These are phyloP conservation scores for Nymphicus hollandicus DNA, from an alignment of 2,113 vertebrate genomes.

Conservation along the genomic window DNA sequence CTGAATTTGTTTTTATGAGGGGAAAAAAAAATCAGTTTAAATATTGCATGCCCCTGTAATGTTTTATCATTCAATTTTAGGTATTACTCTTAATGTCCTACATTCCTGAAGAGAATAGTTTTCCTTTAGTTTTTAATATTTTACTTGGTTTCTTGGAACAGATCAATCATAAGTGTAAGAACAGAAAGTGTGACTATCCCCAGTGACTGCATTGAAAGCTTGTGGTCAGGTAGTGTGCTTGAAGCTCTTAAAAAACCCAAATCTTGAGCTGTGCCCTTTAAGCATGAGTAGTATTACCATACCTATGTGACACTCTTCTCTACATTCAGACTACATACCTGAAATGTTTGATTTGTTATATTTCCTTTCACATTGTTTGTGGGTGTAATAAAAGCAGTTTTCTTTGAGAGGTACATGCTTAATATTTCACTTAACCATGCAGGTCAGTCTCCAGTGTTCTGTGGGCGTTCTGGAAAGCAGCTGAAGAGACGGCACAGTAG, in stretches of 20 bases:
- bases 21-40: background rate
- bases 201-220: background rate
- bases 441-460: slow-evolving; percentile 91
- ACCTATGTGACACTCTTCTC: rapidly evolving
- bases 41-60: background rate
- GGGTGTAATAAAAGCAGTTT: background rate
- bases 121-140: background rate
- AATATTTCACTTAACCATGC: background rate
- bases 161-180: background rate
- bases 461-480: slow-evolving; percentile 94
- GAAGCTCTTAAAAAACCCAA: background rate
- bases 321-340: background rate
- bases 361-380: background rate
- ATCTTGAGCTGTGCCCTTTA: background rate
- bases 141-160: background rate
- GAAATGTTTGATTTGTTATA: background rate
- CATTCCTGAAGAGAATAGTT: background rate
- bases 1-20: background rate
- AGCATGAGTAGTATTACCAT: rapidly evolving
- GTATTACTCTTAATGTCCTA: background rate
- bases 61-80: background rate
- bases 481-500: slow-evolving; percentile 88
- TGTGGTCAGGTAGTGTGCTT: background rate
- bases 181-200: background rate
- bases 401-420: background rate